A percentile compares a stretch with the other conserved stretches of the same genome.
Evolutionary conservation across 2,797 vertebrate species (phyloP).

Genomic region (Chelmon rostratus): DNA sequence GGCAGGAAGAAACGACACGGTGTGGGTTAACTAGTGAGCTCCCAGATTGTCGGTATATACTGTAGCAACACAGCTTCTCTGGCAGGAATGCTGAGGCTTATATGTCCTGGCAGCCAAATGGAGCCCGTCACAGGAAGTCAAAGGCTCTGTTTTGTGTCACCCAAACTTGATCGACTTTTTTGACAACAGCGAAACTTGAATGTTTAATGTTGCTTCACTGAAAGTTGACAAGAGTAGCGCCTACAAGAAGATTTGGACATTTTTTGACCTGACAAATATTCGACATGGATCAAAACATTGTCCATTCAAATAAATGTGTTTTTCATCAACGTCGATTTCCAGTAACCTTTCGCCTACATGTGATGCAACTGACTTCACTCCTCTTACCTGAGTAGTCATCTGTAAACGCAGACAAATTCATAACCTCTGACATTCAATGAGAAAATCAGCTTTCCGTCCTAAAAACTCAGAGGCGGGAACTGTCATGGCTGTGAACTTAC

Average conservation of each 20-base stretch:
- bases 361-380: not conserved
- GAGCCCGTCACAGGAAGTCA: conserved; percentile 35
- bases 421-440: not conserved
- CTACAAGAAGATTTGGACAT: conserved; percentile 5
- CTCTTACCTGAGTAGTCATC: not conserved
- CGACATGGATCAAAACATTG: not conserved
- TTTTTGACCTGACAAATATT: conserved; percentile 9
- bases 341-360: not conserved
- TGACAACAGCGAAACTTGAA: conserved; percentile 24
- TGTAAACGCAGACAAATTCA: not conserved
- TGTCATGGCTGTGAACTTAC: not conserved
- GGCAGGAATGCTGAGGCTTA: conserved; percentile 54
- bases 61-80: conserved; percentile 33
- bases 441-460: not conserved
- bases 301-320: not conserved
- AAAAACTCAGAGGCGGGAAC: not conserved
- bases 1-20: conserved; percentile 53
- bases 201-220: conserved; percentile 12
- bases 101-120: conserved; percentile 37
- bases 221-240: not conserved
- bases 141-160: conserved; percentile 34
- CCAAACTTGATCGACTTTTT: conserved; percentile 11
- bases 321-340: not conserved
- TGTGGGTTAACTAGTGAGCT: conserved; percentile 60
- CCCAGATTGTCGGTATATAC: conserved; percentile 43